phyloP scores from a whole-genome alignment of 2,113 vertebrate species.

The Phalacrocorax brasilianus region DNA sequence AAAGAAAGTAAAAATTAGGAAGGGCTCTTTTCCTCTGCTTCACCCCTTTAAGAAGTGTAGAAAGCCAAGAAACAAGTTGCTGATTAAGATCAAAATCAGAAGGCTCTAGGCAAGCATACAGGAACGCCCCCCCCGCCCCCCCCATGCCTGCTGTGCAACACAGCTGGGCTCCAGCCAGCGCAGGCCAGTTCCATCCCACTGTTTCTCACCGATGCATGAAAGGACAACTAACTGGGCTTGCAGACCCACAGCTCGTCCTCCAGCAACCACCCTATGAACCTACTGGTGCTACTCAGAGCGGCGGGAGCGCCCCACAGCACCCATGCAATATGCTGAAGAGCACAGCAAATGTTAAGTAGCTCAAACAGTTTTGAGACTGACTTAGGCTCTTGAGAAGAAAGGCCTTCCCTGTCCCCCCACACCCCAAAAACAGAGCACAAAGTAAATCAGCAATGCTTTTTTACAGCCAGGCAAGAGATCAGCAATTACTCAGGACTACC shows the following conservation, averaged over 20 bases:
- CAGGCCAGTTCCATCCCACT: not conserved
- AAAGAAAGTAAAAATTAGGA: not conserved
- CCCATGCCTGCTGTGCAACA: not conserved
- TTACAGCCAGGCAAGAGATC: not conserved
- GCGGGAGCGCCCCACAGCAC: not conserved
- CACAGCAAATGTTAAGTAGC: not conserved
- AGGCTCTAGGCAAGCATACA: accelerated
- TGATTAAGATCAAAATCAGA: not conserved
- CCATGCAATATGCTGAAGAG: accelerated
- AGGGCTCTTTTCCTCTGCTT: not conserved
- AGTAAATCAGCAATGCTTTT: not conserved
- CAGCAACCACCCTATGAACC: not conserved
- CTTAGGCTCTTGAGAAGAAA: not conserved
- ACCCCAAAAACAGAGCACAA: not conserved
- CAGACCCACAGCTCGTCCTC: not conserved
- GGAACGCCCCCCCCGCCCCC: not conserved
- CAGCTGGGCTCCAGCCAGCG: not conserved
- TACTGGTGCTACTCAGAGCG: not conserved
- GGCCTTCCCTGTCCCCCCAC: not conserved
- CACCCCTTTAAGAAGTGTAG: not conserved
- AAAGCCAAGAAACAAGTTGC: not conserved
- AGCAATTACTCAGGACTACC: not conserved
- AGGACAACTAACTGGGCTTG: not conserved
- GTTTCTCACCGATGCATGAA: not conserved
- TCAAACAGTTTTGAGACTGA: not conserved